Evolutionary conservation across 2,888 invertebrate genomes (phyloP).

Genomic region (Scelioninae gen. 1): DNA sequence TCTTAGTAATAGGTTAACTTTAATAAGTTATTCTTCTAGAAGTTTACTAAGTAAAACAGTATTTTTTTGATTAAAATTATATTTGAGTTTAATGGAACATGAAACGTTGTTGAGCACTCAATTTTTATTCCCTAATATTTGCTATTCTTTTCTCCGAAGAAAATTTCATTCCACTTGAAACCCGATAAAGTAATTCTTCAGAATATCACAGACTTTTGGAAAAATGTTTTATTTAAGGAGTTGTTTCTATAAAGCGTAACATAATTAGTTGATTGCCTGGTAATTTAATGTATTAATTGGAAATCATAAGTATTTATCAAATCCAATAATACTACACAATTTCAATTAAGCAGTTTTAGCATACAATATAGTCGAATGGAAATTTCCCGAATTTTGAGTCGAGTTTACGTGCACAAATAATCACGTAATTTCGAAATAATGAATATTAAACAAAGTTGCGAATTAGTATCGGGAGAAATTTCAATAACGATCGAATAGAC

Average conservation of each 20-base stretch:
- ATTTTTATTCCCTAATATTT: too few species aligned
- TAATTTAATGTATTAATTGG: too few species aligned
- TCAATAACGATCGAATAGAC: conserved; percentile 30
- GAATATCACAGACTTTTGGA: too few species aligned
- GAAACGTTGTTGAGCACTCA: too few species aligned
- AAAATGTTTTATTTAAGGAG: neutral
- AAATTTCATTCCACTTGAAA: too few species aligned
- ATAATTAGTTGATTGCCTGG: too few species aligned
- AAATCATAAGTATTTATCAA: neutral
- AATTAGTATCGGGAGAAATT: conserved; percentile 10
- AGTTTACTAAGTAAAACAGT: conserved; percentile 2
- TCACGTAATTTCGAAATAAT: conserved; percentile 20
- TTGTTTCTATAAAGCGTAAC: neutral
- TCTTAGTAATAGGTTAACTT: too few species aligned
- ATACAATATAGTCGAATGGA: too few species aligned
- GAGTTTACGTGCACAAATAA: neutral
- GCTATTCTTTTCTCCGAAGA: too few species aligned
- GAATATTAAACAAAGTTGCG: conserved; percentile 12
- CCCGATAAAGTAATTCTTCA: too few species aligned
- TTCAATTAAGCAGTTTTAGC: neutral
- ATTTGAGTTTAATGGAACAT: too few species aligned
- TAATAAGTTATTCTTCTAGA: neutral
- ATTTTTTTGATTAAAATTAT: neutral
- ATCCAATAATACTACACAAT: neutral
- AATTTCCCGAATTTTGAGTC: neutral